Conservation (phyloP, 2,113 vertebrate species). For the Tympanuchus pallidicinctus region DNA sequence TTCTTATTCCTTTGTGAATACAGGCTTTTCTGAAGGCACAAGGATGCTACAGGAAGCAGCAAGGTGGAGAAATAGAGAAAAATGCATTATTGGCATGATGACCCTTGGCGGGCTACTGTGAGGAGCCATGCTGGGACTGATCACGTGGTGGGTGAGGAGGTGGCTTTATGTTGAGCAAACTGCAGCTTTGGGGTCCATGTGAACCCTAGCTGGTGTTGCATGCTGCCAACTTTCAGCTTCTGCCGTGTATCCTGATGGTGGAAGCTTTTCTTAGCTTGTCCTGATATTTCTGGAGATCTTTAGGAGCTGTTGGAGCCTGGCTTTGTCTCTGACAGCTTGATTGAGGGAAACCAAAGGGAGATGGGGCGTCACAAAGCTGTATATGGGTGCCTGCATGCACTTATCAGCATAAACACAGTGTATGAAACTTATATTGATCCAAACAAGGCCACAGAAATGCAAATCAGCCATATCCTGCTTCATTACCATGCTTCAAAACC, state of each 20-base stretch:
- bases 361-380: accelerated
- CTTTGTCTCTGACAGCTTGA: background rate
- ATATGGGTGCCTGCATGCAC: accelerated
- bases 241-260: accelerated
- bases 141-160: background rate
- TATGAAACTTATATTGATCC: background rate
- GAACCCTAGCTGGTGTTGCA: background rate
- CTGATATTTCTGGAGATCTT: background rate
- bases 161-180: background rate
- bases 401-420: background rate
- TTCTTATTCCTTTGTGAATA: background rate
- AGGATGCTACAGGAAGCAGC: background rate
- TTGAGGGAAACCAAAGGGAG: background rate
- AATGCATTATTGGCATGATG: background rate
- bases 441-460: constrained; percentile 30
- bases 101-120: accelerated
- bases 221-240: background rate
- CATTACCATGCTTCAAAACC: background rate
- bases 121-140: accelerated
- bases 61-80: background rate
- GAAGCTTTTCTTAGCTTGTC: background rate
- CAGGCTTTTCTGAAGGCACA: background rate
- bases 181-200: accelerated
- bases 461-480: background rate
- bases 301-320: background rate